These are phyloP conservation scores for Capreolus pygargus DNA, from an alignment of 2,113 vertebrate species.

Conservation along the genomic window DNA sequence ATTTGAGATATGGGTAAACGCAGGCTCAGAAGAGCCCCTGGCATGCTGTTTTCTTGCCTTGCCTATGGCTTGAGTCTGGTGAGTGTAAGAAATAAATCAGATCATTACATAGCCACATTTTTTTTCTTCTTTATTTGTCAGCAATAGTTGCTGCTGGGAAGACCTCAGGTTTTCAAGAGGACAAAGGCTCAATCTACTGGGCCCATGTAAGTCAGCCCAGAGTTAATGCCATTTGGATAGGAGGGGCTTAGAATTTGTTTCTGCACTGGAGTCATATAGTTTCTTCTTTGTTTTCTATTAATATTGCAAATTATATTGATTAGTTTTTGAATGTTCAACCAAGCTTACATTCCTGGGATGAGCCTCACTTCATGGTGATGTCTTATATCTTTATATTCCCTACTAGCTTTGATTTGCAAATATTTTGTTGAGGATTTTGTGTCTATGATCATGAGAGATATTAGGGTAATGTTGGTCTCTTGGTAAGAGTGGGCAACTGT, in stretches of 20 bases:
- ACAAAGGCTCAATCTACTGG: background rate
- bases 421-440: background rate
- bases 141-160: background rate
- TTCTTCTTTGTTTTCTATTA: background rate
- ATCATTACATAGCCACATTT: background rate
- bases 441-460: background rate
- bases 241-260: background rate
- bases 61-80: background rate
- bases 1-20: background rate
- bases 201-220: background rate
- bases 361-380: background rate
- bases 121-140: background rate
- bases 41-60: background rate
- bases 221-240: background rate
- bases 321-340: background rate
- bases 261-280: background rate
- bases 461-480: background rate
- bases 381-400: background rate
- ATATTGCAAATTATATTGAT: background rate
- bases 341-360: background rate
- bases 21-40: background rate
- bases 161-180: background rate
- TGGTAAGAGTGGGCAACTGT: background rate
- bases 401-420: background rate
- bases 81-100: background rate